A percentile compares a stretch with the other conserved stretches of the same genome.
Evolutionary conservation across 2,888 invertebrate genomes (phyloP).

Genomic region (Anoncus sp.): DNA sequence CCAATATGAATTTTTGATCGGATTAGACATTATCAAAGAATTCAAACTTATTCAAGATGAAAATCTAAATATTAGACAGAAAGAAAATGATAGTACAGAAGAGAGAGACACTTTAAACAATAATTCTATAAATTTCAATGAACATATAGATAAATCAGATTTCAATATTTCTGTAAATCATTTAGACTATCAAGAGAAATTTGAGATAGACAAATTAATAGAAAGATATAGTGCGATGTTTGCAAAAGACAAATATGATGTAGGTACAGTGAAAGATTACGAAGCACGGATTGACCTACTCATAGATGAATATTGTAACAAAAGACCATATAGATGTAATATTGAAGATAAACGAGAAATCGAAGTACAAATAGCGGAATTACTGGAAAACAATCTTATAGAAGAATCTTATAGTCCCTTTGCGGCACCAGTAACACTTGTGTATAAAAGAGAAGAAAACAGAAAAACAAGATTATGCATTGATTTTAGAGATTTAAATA

Average conservation of each 20-base stretch:
- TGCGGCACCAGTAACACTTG: slow-evolving; percentile 1
- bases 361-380: not conserved
- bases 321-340: not conserved
- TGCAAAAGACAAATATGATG: not conserved
- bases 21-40: slow-evolving; percentile 62
- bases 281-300: not conserved
- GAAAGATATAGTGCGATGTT: not conserved
- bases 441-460: not conserved
- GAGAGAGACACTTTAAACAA: not conserved
- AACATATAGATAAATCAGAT: not conserved
- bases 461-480: slow-evolving; percentile 8
- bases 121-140: not conserved
- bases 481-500: not conserved
- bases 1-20: slow-evolving; percentile 64
- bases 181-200: not conserved
- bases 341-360: slow-evolving; percentile 1
- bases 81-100: slow-evolving; percentile 3
- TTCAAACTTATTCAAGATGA: slow-evolving; percentile 59
- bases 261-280: not conserved
- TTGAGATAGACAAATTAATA: not conserved
- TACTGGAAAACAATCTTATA: not conserved
- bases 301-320: not conserved
- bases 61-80: slow-evolving; percentile 57
- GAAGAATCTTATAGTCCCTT: slow-evolving; percentile 2
- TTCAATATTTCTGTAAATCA: not conserved